A percentile compares a stretch with the other conserved stretches of the same genome.
phyloP scores from a whole-genome alignment of 2,888 invertebrate species.

The Machimus atricapillus region DNA sequence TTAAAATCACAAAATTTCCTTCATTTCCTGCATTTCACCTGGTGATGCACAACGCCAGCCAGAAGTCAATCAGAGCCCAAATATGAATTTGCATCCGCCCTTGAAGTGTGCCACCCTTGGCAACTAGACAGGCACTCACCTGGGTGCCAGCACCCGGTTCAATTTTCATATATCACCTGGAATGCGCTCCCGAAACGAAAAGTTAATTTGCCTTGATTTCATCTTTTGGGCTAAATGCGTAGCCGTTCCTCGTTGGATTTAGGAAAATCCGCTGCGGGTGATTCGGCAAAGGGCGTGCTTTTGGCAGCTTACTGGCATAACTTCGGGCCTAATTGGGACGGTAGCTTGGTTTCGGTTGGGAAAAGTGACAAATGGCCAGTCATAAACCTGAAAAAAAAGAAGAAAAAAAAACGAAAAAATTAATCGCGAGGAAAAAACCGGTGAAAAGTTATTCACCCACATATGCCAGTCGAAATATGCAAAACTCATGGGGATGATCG shows the following conservation, averaged over 20 bases:
- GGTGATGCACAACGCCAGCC: neutral
- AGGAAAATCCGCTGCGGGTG: neutral
- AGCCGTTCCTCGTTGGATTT: neutral
- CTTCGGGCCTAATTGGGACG: neutral
- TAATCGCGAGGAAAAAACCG: neutral
- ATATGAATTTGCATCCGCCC: neutral
- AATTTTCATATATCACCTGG: slow-evolving; percentile 12
- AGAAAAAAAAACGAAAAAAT: neutral
- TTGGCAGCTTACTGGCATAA: neutral
- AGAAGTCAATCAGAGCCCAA: neutral
- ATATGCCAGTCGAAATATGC: neutral
- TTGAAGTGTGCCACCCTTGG: neutral
- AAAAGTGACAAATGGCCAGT: neutral
- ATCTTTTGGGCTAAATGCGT: slow-evolving; percentile 5
- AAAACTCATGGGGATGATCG: neutral
- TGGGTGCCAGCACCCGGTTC: neutral
- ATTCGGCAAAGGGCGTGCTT: neutral
- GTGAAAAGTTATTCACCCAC: neutral
- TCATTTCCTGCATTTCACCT: neutral
- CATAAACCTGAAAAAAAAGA: neutral
- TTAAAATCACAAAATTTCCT: neutral
- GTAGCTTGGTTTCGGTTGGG: neutral
- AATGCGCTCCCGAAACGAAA: neutral
- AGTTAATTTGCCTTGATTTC: slow-evolving; percentile 23
- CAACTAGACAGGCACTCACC: neutral